phyloP scores from a whole-genome alignment of 2,113 vertebrate genomes.

The Acanthochromis polyacanthus region DNA sequence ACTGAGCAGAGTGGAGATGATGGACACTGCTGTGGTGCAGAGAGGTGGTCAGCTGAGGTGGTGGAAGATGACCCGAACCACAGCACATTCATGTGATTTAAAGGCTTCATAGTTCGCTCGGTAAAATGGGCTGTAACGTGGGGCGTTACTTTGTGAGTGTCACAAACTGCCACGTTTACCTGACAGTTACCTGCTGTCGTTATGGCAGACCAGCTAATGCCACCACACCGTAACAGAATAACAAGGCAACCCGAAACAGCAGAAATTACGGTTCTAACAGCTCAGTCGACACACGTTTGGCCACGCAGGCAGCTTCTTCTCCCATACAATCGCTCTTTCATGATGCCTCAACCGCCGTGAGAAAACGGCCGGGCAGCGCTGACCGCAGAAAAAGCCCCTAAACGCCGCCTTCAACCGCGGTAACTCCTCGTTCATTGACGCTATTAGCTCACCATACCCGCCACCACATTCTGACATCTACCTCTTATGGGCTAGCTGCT shows the following conservation, averaged over 20 bases:
- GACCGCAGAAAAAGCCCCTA: neutral
- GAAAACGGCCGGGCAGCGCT: neutral
- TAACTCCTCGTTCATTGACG: rapidly evolving
- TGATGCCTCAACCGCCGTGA: neutral
- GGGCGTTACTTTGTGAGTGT: too few species aligned
- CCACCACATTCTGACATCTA: neutral
- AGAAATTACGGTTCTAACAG: neutral
- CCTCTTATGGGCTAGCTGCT: constrained; percentile 16
- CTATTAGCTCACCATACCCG: neutral
- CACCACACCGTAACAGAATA: neutral
- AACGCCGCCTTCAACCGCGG: neutral
- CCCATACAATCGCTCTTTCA: constrained; percentile 75
- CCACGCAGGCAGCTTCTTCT: constrained; percentile 66
- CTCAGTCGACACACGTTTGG: constrained; percentile 10
- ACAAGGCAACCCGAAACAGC: neutral
- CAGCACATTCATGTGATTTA: too few species aligned
- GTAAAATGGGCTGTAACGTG: too few species aligned
- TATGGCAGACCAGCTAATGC: neutral
- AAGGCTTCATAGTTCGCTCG: too few species aligned
- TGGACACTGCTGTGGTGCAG: constrained; percentile 40
- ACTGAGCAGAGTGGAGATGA: neutral
- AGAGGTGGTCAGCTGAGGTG: constrained; percentile 15
- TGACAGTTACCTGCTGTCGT: constrained; percentile 9
- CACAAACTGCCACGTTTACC: constrained; percentile 40
- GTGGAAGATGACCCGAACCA: neutral